Conservation (phyloP, 2,113 vertebrate species). For the Cygnus buccinator region DNA sequence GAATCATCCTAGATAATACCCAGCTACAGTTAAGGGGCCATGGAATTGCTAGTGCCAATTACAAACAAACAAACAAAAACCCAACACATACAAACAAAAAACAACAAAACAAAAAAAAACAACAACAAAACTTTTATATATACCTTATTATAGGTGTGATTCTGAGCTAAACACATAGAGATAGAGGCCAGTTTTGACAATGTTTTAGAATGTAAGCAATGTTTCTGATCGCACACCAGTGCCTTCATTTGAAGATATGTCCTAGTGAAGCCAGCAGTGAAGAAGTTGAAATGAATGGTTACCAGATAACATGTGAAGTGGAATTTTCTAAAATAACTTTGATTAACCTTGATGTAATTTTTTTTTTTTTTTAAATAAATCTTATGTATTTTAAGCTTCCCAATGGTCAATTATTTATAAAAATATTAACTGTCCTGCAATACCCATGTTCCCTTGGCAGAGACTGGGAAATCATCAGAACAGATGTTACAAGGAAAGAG, state of each 20-base stretch:
- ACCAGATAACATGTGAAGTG: accelerated
- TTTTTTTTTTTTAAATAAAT: background rate
- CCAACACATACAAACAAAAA: background rate
- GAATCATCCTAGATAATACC: background rate
- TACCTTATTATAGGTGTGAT: background rate
- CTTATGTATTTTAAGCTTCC: background rate
- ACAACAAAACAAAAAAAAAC: background rate
- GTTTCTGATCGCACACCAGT: background rate
- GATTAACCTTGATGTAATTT: background rate
- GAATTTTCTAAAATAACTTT: background rate
- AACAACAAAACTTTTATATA: background rate
- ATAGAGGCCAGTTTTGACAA: background rate
- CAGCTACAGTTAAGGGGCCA: background rate
- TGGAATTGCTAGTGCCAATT: background rate
- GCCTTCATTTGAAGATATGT: background rate
- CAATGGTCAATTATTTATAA: background rate
- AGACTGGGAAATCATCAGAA: background rate
- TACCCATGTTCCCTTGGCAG: background rate
- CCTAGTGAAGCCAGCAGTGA: background rate
- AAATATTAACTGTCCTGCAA: background rate
- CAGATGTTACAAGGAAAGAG: background rate
- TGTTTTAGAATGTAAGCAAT: background rate
- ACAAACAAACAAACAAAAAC: background rate
- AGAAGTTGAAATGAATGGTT: background rate
- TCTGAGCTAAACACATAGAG: accelerated